Percentiles rank a stretch among this genome's conserved stretches.
Evolutionary conservation across 2,113 vertebrate genomes (phyloP).

Genomic region (Tympanuchus pallidicinctus): DNA sequence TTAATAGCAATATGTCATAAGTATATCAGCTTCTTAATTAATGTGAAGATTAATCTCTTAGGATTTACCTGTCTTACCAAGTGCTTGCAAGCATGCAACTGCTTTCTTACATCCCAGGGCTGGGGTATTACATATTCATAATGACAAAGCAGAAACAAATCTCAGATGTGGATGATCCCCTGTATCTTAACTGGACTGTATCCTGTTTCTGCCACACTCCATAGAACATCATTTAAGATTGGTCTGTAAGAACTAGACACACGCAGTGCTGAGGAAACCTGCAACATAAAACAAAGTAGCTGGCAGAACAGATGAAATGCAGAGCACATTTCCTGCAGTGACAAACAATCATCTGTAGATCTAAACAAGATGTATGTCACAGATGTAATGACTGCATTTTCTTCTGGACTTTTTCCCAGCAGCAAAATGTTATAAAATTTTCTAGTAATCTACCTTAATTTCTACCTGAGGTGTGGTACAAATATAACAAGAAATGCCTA

Average conservation of each 20-base stretch:
- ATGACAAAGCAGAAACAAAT: conserved; percentile 28
- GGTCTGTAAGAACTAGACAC: neutral
- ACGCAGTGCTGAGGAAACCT: neutral
- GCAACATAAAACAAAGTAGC: neutral
- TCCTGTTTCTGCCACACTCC: neutral
- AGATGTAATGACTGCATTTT: neutral
- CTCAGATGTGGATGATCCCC: neutral
- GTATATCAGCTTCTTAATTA: neutral
- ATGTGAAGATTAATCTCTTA: neutral
- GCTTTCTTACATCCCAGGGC: neutral
- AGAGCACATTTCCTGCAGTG: neutral
- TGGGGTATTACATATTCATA: neutral
- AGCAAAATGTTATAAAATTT: neutral
- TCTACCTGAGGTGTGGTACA: neutral
- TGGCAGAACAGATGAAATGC: neutral
- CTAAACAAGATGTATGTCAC: accelerated
- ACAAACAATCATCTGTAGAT: neutral
- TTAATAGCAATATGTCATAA: neutral
- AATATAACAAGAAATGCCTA: neutral
- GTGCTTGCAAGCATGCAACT: neutral
- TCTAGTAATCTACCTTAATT: neutral
- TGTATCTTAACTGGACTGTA: neutral
- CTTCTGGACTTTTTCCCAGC: neutral
- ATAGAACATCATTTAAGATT: neutral
- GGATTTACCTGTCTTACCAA: neutral